Base-by-base conservation (phyloP, 2,888 invertebrate genomes). In the Tipula vernalis region DNA sequence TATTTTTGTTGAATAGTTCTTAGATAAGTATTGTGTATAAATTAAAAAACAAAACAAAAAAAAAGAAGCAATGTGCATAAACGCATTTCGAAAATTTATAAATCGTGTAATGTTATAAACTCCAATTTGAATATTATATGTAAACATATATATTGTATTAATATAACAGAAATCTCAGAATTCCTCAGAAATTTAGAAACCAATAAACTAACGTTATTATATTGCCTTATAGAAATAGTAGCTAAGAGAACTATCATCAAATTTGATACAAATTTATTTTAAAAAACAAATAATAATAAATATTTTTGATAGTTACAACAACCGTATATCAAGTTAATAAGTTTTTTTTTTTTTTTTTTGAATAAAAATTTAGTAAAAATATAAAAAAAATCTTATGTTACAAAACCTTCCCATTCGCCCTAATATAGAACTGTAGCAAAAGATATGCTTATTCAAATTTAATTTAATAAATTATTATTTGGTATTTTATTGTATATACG, bases 181-280 rank as follows among this genome's bases (percentile, higher is more conserved):
- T 71, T 71, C 71, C 71, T 71, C 71, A 71, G 51, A 51, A 71
- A 71, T 71, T 71, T 71, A 71, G 71, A 71, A 71, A 71, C 71
- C 71, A 71, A 28, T 71, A 71, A 71, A 71, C 71, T 71, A 71
- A 71, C 71, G 28, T 71, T 71, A 28, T 71, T 28, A 71, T 71
- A 71, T 71, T 71, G 71, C 71, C 71, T 71, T 71, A 71, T 71
- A 71, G 71, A 71, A 71, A 71, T 71, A 71, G 71, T 71, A 71
- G 71, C 71, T 71, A 71, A 71, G 51, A 51, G 28, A 71, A 71
- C 71, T 71, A 71, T 71, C 71, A 71, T 71, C 71, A 71, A 71
- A 71, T 71, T 71, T 71, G 71, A 71, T 71, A 71, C 18, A 71
- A 71, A 71, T 71, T 71, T 71, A 71, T 71, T 71, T 71, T 28